A percentile compares a stretch with the other conserved stretches of the same genome.
Conservation (phyloP, 2,113 vertebrate species). For the Emberiza fucata region DNA sequence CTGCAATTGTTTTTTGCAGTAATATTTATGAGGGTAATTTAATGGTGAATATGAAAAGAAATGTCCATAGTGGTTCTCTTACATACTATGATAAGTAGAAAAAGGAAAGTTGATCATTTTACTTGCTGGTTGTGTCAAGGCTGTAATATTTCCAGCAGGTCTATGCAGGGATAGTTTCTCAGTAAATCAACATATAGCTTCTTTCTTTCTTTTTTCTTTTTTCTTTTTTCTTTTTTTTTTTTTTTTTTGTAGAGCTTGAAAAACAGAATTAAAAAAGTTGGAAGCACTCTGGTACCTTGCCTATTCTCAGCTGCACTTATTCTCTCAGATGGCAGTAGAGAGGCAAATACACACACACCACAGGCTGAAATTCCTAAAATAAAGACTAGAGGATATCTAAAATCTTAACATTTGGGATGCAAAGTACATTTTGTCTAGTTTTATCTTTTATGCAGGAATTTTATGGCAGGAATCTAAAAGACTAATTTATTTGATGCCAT, state of each 20-base stretch:
- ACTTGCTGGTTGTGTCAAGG: not conserved
- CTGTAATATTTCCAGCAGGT: not conserved
- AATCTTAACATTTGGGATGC: conserved; percentile 23
- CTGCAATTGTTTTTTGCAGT: not conserved
- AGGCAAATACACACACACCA: not conserved
- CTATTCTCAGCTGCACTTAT: not conserved
- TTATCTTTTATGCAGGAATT: conserved; percentile 27
- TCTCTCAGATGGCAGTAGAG: conserved; percentile 12
- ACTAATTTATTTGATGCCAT: not conserved
- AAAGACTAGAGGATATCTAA: conserved; percentile 35
- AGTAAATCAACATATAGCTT: not conserved
- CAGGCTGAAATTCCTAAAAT: not conserved
- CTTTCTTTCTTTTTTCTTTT: too few relatives aligned
- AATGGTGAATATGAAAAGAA: not conserved
- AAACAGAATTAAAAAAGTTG: not conserved
- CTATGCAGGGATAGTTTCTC: not conserved
- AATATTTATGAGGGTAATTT: not conserved
- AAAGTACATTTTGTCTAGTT: conserved; percentile 53
- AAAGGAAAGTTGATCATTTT: not conserved
- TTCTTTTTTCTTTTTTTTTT: too few relatives aligned
- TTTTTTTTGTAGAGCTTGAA: not conserved
- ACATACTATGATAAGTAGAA: not conserved
- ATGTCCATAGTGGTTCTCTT: not conserved
- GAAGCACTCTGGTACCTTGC: not conserved
- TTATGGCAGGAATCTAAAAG: conserved; percentile 26